phyloP scores from a whole-genome alignment of 2,797 vertebrate species.

The Carduelis carduelis region DNA sequence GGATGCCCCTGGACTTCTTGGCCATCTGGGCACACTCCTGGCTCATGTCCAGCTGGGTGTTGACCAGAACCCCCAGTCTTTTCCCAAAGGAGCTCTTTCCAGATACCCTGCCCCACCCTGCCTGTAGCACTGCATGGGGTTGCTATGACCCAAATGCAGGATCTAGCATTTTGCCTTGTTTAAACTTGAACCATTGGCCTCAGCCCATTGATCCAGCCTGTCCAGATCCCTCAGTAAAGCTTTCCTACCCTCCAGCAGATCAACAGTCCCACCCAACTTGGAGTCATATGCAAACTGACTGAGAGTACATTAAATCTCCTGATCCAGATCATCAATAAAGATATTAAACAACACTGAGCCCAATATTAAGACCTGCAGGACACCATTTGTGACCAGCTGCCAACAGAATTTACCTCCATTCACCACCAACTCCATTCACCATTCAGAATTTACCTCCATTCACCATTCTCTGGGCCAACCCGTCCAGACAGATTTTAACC shows the following conservation, averaged over 20 bases:
- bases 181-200: neutral
- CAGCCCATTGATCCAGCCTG: neutral
- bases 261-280: no score
- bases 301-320: no score
- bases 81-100: neutral
- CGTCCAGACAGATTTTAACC: neutral
- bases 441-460: neutral
- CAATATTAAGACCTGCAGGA: neutral
- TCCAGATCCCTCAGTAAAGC: neutral
- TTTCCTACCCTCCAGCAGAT: neutral
- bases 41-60: neutral
- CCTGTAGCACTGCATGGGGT: neutral
- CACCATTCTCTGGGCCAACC: neutral
- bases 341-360: neutral
- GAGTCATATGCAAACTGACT: neutral
- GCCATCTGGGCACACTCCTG: neutral
- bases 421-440: no score
- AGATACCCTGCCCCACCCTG: neutral
- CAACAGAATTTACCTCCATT: neutral
- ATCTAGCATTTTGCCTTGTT: neutral
- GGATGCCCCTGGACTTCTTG: neutral
- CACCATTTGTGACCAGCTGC: neutral
- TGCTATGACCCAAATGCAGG: neutral
- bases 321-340: neutral
- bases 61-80: neutral